Base-by-base conservation (phyloP, 2,888 invertebrate genomes). In the Heliconius cydno region DNA sequence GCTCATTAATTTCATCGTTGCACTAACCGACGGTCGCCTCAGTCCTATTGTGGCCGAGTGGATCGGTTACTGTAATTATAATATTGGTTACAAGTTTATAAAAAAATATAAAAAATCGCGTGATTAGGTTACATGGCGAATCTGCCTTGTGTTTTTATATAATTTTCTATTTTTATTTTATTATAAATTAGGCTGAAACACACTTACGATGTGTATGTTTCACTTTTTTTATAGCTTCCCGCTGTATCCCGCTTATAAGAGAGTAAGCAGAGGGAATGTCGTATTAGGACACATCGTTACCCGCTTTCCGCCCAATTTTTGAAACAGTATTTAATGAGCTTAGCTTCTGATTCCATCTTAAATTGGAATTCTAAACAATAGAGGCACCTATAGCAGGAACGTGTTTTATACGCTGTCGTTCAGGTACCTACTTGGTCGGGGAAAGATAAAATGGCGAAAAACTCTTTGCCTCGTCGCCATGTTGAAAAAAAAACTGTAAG, bases 1-100 rank as follows among this genome's bases (percentile, higher is more conserved):
- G 87, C 94, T 94, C 94, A 94, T 95, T 94, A 92, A 85, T 85
- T 87, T 90, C 87, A 91, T 92, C 89, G 92, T 92, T 94, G 91
- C 92, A 86, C 85, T 83, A 86, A 89, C 86, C 88, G 90, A 90
- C 89, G 87, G 86, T 83, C 84, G 85, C 84, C 72, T 30, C 78
- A 77, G 83, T 85, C 84, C 87, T 86, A 90, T 92, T 92, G 88
- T 87, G 87, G 85, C 87, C 85, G 87, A 86, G 83, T 79, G 38
- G 75, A 86, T 92, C 91, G 86, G 84, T 91, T 91, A 88, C 92
- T 82, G 82, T 88, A 88, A 91, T 92, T 89, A 88, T 88, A 86
- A 85, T 85, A 87, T 86, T 84, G 83, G 82, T 81, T 79, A 81
- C 82, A 80, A 79, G 83, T 79, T 83, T 75, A 79, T 78, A 80